Evolutionary conservation across 2,113 vertebrate species (phyloP).

Genomic region (Corythoichthys haematopterus): DNA sequence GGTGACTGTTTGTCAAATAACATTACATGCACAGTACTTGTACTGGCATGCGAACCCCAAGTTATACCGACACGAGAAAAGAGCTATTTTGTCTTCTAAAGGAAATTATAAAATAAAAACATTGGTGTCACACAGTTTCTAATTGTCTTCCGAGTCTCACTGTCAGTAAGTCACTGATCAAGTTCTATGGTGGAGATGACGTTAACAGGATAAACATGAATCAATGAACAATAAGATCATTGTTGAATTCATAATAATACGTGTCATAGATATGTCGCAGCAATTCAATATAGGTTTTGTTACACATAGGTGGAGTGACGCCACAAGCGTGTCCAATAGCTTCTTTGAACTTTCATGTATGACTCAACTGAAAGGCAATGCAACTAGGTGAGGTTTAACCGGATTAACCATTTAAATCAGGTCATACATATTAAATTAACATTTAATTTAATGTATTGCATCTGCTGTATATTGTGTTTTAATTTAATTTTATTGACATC

Average conservation of each 20-base stretch:
- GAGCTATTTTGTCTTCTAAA: neutral
- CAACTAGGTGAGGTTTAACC: slow-evolving; percentile 8
- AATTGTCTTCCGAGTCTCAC: neutral
- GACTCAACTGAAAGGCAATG: slow-evolving; percentile 3
- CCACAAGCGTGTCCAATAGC: neutral
- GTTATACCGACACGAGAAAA: neutral
- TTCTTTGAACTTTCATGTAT: neutral
- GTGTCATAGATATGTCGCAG: slow-evolving; percentile 20
- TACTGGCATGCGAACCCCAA: neutral
- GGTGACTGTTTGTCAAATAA: slow-evolving; percentile 43
- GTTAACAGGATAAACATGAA: neutral
- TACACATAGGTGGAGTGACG: slow-evolving; percentile 6
- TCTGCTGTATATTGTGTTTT: too few relatives aligned
- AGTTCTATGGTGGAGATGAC: neutral
- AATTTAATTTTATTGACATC: too few relatives aligned
- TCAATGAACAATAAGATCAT: slow-evolving; percentile 14
- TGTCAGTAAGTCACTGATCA: neutral
- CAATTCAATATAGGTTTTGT: slow-evolving; percentile 4
- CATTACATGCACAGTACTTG: neutral
- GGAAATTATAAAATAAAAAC: neutral
- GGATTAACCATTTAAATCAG: neutral
- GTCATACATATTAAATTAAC: neutral
- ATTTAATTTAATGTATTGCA: too few relatives aligned
- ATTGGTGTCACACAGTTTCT: neutral
- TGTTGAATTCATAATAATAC: slow-evolving; percentile 14